Conservation (phyloP, 2,113 vertebrate species). For the Siniperca knerii region DNA sequence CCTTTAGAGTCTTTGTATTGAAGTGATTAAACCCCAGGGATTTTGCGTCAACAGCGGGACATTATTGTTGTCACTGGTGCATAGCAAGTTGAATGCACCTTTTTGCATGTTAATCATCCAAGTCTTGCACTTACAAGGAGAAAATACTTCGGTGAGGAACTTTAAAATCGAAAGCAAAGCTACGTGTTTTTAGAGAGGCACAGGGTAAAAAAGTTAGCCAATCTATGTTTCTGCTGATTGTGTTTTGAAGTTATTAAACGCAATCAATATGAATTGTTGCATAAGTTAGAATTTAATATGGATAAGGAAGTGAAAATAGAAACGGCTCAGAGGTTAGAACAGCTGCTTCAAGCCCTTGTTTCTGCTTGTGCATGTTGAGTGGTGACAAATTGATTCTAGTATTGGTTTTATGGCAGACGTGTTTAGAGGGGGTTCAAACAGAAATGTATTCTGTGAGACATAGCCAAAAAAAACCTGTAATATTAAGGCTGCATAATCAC, state of each 20-base stretch:
- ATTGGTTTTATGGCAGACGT: slow-evolving; percentile 45
- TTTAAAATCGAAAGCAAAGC: slow-evolving; percentile 18
- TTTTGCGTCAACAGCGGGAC: slow-evolving; percentile 71
- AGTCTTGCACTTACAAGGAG: slow-evolving; percentile 54
- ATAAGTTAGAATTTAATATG: slow-evolving; percentile 32
- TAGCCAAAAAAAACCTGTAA: slow-evolving; percentile 27
- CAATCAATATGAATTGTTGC: slow-evolving; percentile 27
- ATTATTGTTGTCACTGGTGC: slow-evolving; percentile 79
- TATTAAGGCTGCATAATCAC: slow-evolving; percentile 35
- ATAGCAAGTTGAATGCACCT: slow-evolving; percentile 74
- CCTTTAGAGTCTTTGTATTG: slow-evolving; percentile 72
- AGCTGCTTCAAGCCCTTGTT: slow-evolving; percentile 23
- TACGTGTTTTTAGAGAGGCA: not conserved
- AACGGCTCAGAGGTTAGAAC: slow-evolving; percentile 40
- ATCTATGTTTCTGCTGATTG: slow-evolving; percentile 22
- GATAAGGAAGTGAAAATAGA: slow-evolving; percentile 40
- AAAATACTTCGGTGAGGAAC: slow-evolving; percentile 27
- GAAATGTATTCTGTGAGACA: slow-evolving; percentile 26
- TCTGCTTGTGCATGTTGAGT: slow-evolving; percentile 26
- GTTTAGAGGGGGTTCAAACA: slow-evolving; percentile 43
- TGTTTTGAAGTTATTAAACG: slow-evolving; percentile 30
- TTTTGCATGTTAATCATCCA: slow-evolving; percentile 80
- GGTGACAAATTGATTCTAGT: slow-evolving; percentile 44
- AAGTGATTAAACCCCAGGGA: slow-evolving; percentile 81
- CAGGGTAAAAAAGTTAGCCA: not conserved